phyloP scores from a whole-genome alignment of 2,113 vertebrate species.

The Aptenodytes forsteri region DNA sequence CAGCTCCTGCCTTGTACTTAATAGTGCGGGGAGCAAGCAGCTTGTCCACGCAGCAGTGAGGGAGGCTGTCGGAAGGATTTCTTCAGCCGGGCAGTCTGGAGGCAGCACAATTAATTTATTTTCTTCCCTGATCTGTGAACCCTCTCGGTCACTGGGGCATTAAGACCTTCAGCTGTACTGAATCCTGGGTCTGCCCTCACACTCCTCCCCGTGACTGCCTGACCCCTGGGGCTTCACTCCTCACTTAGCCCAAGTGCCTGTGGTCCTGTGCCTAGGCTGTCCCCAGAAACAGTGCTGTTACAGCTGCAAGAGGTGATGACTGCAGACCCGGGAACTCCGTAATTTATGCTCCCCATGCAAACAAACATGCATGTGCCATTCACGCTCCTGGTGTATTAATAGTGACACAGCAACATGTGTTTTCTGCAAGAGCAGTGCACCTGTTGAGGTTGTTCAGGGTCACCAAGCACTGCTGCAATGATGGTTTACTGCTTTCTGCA shows the following conservation, averaged over 20 bases:
- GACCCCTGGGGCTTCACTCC: background rate
- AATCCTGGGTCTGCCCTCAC: background rate
- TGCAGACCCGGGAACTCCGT: background rate
- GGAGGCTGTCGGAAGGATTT: background rate
- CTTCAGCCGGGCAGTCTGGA: background rate
- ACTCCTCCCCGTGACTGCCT: background rate
- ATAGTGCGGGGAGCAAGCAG: background rate
- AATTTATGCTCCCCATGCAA: slow-evolving; percentile 40
- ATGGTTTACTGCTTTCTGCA: background rate
- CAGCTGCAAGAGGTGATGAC: background rate
- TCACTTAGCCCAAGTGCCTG: background rate
- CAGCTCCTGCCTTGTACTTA: background rate
- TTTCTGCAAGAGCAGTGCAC: slow-evolving; percentile 25
- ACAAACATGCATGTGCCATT: slow-evolving; percentile 9
- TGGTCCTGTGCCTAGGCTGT: background rate
- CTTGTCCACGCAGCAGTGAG: accelerated
- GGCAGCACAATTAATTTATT: background rate
- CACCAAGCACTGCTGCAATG: background rate
- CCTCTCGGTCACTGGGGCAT: background rate
- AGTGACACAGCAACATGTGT: slow-evolving; percentile 33
- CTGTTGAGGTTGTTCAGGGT: slow-evolving; percentile 56
- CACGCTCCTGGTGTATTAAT: slow-evolving; percentile 31
- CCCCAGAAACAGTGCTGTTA: background rate
- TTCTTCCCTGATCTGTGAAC: background rate
- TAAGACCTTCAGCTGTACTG: background rate